Evolutionary conservation across 2,797 vertebrate genomes (phyloP).

Genomic region (Falco biarmicus): DNA sequence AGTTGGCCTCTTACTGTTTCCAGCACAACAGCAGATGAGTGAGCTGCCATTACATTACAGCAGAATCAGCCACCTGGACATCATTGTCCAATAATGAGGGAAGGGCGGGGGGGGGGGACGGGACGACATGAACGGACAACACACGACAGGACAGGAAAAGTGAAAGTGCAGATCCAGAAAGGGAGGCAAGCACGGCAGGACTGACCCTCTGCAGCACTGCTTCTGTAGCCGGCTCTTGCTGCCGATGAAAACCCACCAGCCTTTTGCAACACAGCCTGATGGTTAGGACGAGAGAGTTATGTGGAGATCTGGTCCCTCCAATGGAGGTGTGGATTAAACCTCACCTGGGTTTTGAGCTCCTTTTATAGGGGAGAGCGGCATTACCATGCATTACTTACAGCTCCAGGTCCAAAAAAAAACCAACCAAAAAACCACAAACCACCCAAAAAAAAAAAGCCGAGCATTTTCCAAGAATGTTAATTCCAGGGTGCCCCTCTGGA

Average conservation of each 20-base stretch:
- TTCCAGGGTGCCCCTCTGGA: too few species aligned
- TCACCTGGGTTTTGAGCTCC: background rate
- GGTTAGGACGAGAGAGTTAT: rapidly evolving
- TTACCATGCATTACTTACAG: background rate
- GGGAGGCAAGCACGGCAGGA: background rate
- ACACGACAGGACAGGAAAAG: too few species aligned
- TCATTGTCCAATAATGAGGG: background rate
- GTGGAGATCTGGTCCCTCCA: background rate
- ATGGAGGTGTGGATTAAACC: background rate
- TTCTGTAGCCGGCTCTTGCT: background rate
- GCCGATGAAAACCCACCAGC: background rate
- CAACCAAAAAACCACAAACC: too few species aligned
- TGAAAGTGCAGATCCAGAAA: background rate
- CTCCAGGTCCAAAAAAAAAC: background rate
- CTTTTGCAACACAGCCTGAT: background rate
- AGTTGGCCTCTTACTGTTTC: constrained; percentile 27
- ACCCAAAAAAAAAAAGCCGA: background rate
- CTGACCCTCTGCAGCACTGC: background rate
- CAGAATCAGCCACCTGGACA: constrained; percentile 56
- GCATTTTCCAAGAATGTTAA: too few species aligned
- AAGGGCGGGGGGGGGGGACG: too few species aligned
- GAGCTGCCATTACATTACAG: constrained; percentile 35
- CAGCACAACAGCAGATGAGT: constrained; percentile 34
- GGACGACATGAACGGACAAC: too few species aligned
- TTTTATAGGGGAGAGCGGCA: background rate